phyloP scores from a whole-genome alignment of 2,113 vertebrate genomes.

The Peromyscus maniculatus region DNA sequence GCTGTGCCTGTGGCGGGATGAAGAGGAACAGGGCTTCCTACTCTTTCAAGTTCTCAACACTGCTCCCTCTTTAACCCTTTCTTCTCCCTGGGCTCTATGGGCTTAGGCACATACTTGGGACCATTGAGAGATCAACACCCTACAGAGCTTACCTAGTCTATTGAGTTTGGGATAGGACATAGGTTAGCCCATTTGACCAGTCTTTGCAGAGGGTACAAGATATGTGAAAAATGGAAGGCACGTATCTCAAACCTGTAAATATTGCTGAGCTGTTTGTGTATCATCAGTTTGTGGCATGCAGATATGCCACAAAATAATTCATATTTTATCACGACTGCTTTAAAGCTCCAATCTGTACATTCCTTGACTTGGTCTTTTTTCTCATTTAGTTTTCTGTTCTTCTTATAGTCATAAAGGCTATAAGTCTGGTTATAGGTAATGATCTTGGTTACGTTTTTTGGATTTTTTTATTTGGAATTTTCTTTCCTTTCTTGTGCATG shows the following conservation, averaged over 20 bases:
- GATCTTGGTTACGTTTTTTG: slow-evolving; percentile 33
- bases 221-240: neutral
- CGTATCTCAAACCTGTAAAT: neutral
- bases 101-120: neutral
- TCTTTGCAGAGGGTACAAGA: neutral
- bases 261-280: neutral
- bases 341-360: neutral
- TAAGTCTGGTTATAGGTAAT: neutral
- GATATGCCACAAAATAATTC: neutral
- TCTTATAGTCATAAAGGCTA: neutral
- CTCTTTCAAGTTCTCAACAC: neutral
- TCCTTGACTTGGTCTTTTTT: neutral
- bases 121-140: neutral
- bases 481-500: neutral
- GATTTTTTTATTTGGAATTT: neutral
- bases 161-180: neutral
- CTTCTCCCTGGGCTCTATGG: neutral
- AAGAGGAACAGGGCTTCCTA: neutral
- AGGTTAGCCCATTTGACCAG: neutral
- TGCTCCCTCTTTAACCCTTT: neutral
- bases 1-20: neutral
- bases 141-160: neutral
- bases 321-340: neutral
- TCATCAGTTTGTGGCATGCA: neutral
- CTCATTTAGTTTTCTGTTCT: neutral